Percentiles rank a stretch among this genome's conserved stretches.
Evolutionary conservation across 2,797 vertebrate species (phyloP).

Genomic region (Oreochromis grahami): DNA sequence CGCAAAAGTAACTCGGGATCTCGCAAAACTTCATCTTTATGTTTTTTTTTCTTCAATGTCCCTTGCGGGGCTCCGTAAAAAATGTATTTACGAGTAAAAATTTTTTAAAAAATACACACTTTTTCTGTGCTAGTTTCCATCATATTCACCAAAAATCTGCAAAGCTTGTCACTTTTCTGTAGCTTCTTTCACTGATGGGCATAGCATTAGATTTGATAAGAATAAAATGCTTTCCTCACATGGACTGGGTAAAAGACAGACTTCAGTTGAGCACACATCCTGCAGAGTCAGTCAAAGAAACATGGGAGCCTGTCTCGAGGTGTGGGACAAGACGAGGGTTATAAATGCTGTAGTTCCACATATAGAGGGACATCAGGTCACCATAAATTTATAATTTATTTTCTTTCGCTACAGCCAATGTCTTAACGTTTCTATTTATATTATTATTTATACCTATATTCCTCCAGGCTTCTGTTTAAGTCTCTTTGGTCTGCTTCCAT

Average conservation of each 20-base stretch:
- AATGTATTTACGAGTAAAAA: background rate
- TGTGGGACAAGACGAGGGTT: background rate
- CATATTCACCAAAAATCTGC: background rate
- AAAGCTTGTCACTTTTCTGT: no score
- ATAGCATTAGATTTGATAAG: background rate
- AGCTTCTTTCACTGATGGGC: no score
- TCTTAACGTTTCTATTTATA: background rate
- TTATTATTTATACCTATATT: background rate
- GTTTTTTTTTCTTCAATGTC: background rate
- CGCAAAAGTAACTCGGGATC: no score
- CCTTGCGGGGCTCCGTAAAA: background rate
- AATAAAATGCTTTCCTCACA: background rate
- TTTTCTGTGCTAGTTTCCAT: background rate
- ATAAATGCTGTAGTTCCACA: background rate
- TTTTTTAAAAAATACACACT: fast-evolving
- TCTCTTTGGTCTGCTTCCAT: background rate
- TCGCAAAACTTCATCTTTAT: background rate
- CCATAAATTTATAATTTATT: background rate
- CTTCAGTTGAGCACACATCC: background rate
- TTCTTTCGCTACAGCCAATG: background rate
- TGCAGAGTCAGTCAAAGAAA: background rate
- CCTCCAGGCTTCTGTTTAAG: background rate
- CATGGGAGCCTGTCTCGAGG: background rate
- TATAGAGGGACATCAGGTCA: background rate
- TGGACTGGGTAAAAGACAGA: background rate